These are phyloP conservation scores for Pluvianellus socialis DNA, from an alignment of 2,113 vertebrate species.

Conservation along the genomic window DNA sequence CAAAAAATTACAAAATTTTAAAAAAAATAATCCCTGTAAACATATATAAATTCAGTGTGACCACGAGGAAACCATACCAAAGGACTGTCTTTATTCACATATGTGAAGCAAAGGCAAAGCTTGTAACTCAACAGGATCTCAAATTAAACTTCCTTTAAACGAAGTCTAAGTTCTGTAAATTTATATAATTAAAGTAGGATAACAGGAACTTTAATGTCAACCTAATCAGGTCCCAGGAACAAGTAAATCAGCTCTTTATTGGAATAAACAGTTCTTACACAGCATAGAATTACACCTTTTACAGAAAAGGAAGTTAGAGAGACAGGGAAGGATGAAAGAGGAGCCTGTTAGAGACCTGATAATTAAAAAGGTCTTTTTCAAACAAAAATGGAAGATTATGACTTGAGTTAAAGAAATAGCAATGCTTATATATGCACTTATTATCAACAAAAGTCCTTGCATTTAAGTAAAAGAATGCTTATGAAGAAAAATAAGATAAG, in stretches of 20 bases:
- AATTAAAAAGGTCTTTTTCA: slow-evolving; percentile 63
- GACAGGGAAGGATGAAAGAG: slow-evolving; percentile 60
- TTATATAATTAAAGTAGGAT: neutral
- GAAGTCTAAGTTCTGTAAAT: neutral
- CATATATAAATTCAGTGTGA: neutral
- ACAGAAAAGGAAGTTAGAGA: slow-evolving; percentile 52
- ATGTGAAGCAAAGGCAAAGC: neutral
- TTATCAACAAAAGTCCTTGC: slow-evolving; percentile 14
- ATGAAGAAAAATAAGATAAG: neutral
- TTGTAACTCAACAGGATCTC: neutral
- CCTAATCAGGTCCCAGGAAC: neutral
- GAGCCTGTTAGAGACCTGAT: slow-evolving; percentile 60
- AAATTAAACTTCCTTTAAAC: neutral
- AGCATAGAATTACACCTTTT: slow-evolving; percentile 43
- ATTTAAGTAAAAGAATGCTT: slow-evolving; percentile 3
- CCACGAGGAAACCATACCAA: neutral
- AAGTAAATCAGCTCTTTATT: slow-evolving; percentile 20
- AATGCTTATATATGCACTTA: slow-evolving; percentile 37
- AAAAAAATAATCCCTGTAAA: neutral
- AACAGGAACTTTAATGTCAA: neutral
- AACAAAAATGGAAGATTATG: slow-evolving; percentile 51
- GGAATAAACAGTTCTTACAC: slow-evolving; percentile 41
- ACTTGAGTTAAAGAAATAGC: slow-evolving; percentile 30
- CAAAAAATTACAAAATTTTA: neutral
- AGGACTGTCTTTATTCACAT: neutral